phyloP scores from a whole-genome alignment of 2,888 invertebrate genomes.

The Gisinianus flammeolus region DNA sequence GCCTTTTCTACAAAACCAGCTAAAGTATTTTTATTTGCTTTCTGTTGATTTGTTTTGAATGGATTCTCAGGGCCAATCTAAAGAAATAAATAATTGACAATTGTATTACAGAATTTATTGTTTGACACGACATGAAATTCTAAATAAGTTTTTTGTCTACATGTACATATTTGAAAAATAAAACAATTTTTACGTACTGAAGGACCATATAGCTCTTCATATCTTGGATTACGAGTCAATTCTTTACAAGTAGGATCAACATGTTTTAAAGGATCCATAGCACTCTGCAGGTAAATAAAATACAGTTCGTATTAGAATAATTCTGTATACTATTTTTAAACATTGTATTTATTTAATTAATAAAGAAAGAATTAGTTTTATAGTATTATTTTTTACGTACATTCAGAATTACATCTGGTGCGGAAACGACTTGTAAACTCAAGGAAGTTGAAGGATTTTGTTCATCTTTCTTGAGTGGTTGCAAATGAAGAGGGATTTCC shows the following conservation, averaged over 20 bases:
- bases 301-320: too few species aligned
- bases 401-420: slow-evolving; percentile 82
- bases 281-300: slow-evolving; percentile 66
- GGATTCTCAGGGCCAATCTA: slow-evolving; percentile 95
- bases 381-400: slow-evolving; percentile 64
- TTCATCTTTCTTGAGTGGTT: slow-evolving; percentile 60
- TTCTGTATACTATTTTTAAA: not conserved
- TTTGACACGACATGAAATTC: too few species aligned
- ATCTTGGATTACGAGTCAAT: slow-evolving; percentile 88
- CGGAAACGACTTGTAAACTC: slow-evolving; percentile 75
- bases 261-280: slow-evolving; percentile 73
- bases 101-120: too few species aligned
- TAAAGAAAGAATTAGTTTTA: not conserved
- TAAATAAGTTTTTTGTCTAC: too few species aligned
- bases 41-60: slow-evolving; percentile 86
- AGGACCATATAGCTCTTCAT: slow-evolving; percentile 94
- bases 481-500: slow-evolving; percentile 63
- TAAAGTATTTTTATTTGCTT: slow-evolving; percentile 85
- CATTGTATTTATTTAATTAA: not conserved
- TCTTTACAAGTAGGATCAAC: slow-evolving; percentile 83
- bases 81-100: too few species aligned
- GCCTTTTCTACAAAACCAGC: slow-evolving; percentile 95
- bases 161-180: too few species aligned
- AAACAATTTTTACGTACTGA: too few species aligned
- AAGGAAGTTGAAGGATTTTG: slow-evolving; percentile 64